Percentiles rank a stretch among this genome's conserved stretches.
Evolutionary conservation across 2,888 invertebrate genomes (phyloP).

Genomic region (Eilema depressum): DNA sequence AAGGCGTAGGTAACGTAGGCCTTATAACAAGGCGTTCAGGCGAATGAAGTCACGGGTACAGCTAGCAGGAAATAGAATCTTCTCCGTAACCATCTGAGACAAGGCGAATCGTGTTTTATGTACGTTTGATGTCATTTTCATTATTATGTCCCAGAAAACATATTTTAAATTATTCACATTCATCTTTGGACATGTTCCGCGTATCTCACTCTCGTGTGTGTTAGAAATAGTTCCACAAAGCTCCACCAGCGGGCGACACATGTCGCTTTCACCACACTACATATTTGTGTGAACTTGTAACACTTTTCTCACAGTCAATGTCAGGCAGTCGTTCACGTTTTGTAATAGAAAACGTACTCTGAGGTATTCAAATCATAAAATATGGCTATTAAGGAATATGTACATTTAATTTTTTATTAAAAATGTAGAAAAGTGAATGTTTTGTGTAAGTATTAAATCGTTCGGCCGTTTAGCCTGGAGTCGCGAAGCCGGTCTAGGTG

Average conservation of each 20-base stretch:
- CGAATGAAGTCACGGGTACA: too few relatives aligned
- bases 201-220: slow-evolving; percentile 39
- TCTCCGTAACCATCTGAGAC: too few relatives aligned
- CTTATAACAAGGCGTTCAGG: too few relatives aligned
- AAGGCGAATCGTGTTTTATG: too few relatives aligned
- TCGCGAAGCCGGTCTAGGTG: too few relatives aligned
- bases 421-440: neutral
- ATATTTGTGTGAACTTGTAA: slow-evolving; percentile 63
- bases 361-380: neutral
- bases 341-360: slow-evolving; percentile 47
- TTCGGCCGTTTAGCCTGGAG: too few relatives aligned
- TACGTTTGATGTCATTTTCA: too few relatives aligned
- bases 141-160: too few relatives aligned
- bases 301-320: slow-evolving; percentile 66
- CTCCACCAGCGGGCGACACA: slow-evolving; percentile 53
- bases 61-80: too few relatives aligned
- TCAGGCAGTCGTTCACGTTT: slow-evolving; percentile 48
- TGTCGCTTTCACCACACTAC: slow-evolving; percentile 58
- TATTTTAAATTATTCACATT: too few relatives aligned
- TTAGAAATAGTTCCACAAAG: slow-evolving; percentile 46
- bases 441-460: neutral
- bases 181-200: slow-evolving; percentile 34
- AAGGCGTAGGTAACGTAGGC: too few relatives aligned
- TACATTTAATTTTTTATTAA: neutral
- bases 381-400: neutral